Base-by-base conservation (phyloP, 1,140 invertebrate genomes). In the Anadara kagoshimensis region DNA sequence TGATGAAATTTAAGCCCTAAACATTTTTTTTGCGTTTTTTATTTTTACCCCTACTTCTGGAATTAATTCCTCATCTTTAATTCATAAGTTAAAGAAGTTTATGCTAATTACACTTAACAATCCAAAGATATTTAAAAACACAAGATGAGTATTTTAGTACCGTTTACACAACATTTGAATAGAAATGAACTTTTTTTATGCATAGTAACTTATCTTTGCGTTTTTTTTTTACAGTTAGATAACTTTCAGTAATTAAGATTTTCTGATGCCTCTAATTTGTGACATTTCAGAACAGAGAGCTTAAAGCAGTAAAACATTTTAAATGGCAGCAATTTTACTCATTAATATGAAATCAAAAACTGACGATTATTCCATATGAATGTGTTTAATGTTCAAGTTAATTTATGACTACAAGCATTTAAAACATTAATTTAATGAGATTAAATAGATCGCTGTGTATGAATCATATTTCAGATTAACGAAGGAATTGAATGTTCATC, bases 251-350 rank as follows among this genome's bases (percentile, higher is more conserved):
- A 36, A 36, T 36, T 36, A 36, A 36, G 29, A 36, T 36, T 36
- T 36, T 2, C 29, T 36, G 29, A 36, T 36, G 29, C 29, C 29
- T 36, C 44, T 63, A 71, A 64, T 63, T 56, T 51, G 41, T 71
- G 69, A 71, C 69, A 71, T 71, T 64, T 63, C 47, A 36, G 36
- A 63, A 63, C 36, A 43, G 11, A 53, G 29, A 41, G 29, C 16
- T 71, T 71, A 63, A 63, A 63, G 69, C 53, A 71, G 49, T 71
- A 71, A 71, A 71, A 63, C 69, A 63, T 71, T 71, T 71, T 71
- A 63, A 63, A 54, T 54, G 59, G 29, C 44, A 54, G 29, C 16
- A 69, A 63, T 71, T 71, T 63, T 51, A 36, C 59, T 71, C 69
- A 63, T 71, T 71, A 71, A 62, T 36, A 63, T 71, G 69, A 64